Evolutionary conservation across 2,113 vertebrate species (phyloP).

Genomic region (Lethenteron camtschaticum): DNA sequence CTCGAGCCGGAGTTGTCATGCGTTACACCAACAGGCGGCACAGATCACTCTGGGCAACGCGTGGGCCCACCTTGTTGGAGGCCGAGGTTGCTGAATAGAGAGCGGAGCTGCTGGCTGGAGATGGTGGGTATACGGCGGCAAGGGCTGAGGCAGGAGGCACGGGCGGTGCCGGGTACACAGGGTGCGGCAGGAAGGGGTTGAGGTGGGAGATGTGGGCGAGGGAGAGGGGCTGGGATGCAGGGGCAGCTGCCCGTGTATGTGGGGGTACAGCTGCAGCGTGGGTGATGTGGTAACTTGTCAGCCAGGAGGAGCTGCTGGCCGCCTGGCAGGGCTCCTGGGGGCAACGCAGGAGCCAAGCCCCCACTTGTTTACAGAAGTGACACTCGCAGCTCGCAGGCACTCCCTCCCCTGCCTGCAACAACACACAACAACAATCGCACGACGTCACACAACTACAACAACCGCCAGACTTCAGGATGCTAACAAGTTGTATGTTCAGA

Average conservation of each 20-base stretch:
- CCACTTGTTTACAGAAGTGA: conserved; percentile 77
- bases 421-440: too few species aligned
- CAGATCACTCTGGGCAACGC: not conserved
- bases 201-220: conserved; percentile 45
- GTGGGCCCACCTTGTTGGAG: conserved; percentile 80
- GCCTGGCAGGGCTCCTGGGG: conserved; percentile 35
- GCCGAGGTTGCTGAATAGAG: conserved; percentile 62
- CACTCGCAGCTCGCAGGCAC: conserved; percentile 65
- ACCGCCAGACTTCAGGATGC: too few species aligned
- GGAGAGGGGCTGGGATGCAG: conserved; percentile 64
- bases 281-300: conserved; percentile 53
- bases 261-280: conserved; percentile 81
- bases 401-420: conserved; percentile 13
- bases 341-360: conserved; percentile 25
- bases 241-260: conserved; percentile 87
- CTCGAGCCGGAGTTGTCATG: too few species aligned
- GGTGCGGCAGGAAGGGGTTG: conserved; percentile 3
- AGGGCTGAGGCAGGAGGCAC: not conserved
- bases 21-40: too few species aligned
- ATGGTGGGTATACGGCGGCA: not conserved
- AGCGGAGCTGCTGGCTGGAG: conserved; percentile 29
- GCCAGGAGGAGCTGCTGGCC: conserved; percentile 64
- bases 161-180: not conserved
- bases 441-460: too few species aligned
- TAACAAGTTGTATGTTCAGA: too few species aligned